Base-by-base conservation (phyloP, 2,113 vertebrate genomes). In the Colaptes auratus region DNA sequence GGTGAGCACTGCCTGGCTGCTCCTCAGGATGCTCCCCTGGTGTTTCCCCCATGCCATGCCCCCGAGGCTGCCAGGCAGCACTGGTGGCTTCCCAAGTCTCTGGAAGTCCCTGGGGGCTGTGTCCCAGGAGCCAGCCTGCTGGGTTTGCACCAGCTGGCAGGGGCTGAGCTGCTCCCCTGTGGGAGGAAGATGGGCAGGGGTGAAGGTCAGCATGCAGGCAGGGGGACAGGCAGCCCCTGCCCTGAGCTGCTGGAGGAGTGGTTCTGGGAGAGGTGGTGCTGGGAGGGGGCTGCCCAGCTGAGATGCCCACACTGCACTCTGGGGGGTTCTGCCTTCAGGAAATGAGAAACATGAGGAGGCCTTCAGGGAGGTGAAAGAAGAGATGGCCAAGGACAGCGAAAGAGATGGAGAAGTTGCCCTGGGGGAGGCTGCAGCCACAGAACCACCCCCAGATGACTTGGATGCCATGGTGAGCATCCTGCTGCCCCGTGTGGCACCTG, bases 281-380 rank as follows among this genome's bases (percentile, higher is more conserved):
- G 1, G 12, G 31, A 42, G 8, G 27, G 42, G n/a, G 7, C 24
- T 60, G 67, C 14, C 10, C 28, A 53, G 39, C 20, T 55, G 19
- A 13, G 36, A 15, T 19, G 25, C 39, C 59, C 28, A 15, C 8
- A 1, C 42, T 50, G 59, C 17, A 36, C 30, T 84, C 46, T 84
- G 42, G 60, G 36, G 9, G 75, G 88, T 86, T 81, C 36, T 86
- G 93, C n/a, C 42, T 70, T 75, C 89, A 99, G 98, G 95, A 72
- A 97, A 97, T 19, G 84, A 97, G 80, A 97, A 94, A 24, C 97
- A 97, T 39, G 86, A 96, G 71, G 63, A 16, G 18, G 27, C 97
- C 74, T 66, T 98, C 42, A 79, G 95, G 30, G 56, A 96, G 58
- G 97, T 94, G 13, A 97, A 78, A 83, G 90, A 96, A 74, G 88